These are phyloP conservation scores for Leucoraja ocellata DNA, from an alignment of 2,797 vertebrate genomes.

Conservation along the genomic window DNA sequence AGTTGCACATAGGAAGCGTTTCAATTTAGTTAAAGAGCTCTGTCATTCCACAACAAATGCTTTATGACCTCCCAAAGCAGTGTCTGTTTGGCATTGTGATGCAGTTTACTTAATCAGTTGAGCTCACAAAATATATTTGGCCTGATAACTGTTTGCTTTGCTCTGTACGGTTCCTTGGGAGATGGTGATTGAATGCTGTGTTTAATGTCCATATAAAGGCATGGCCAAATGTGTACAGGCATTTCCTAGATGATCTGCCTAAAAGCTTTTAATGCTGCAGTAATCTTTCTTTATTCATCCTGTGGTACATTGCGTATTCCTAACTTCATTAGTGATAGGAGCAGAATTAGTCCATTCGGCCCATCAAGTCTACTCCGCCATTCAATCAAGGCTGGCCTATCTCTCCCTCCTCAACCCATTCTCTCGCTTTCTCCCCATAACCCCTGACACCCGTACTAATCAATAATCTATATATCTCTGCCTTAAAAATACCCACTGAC, in stretches of 20 bases:
- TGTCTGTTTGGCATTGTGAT: background rate
- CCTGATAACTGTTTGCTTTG: constrained; percentile 8
- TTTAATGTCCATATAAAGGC: background rate
- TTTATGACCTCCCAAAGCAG: background rate
- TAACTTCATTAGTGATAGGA: too few relatives aligned
- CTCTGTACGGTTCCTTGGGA: background rate
- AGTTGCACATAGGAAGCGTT: constrained; percentile 27
- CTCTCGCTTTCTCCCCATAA: too few relatives aligned
- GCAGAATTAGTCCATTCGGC: too few relatives aligned
- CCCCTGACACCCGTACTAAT: too few relatives aligned
- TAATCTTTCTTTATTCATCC: background rate
- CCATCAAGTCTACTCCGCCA: too few relatives aligned
- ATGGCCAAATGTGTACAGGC: too few relatives aligned
- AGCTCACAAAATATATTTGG: constrained; percentile 7
- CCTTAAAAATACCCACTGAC: too few relatives aligned
- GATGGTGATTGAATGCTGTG: background rate
- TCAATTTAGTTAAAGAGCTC: constrained; percentile 31
- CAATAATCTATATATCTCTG: too few relatives aligned
- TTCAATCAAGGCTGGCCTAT: too few relatives aligned
- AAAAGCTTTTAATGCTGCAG: too few relatives aligned
- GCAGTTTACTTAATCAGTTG: constrained; percentile 5
- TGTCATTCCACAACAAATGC: background rate
- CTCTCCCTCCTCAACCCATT: too few relatives aligned
- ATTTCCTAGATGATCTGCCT: background rate
- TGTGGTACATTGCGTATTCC: too few relatives aligned